Evolutionary conservation across 2,888 invertebrate genomes (phyloP).

Genomic region (Acanthoscelides obtectus): DNA sequence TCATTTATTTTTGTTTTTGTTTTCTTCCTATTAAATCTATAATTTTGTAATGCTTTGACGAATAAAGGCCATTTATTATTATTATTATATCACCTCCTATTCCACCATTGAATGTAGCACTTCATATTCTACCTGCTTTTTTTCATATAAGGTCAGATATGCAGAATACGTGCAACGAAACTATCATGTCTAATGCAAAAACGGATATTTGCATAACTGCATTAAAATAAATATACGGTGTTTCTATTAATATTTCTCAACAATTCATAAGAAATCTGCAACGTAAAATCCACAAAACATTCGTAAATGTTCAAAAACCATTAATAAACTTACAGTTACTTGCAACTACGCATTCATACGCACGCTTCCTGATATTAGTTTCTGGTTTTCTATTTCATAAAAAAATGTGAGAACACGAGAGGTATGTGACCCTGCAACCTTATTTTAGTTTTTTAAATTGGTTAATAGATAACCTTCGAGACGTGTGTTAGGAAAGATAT

Average conservation of each 20-base stretch:
- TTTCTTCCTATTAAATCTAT: no score
- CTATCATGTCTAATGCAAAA: no score
- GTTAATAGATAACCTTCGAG: background rate
- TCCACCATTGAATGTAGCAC: no score
- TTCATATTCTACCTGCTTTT: no score
- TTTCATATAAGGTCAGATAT: no score
- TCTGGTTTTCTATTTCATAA: background rate
- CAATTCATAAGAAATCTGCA: background rate
- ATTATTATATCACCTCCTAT: no score
- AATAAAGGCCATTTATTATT: no score
- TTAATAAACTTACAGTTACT: background rate
- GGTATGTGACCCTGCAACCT: background rate
- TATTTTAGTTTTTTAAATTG: background rate
- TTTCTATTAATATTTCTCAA: background rate
- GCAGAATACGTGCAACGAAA: no score
- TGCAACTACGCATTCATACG: background rate
- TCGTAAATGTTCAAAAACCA: background rate
- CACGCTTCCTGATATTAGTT: background rate
- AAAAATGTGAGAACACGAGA: background rate
- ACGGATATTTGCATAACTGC: no score
- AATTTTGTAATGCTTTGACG: no score
- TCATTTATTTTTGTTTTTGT: no score
- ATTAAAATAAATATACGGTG: background rate
- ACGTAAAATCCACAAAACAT: no score
- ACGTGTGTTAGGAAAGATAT: background rate